These are phyloP conservation scores for Poeciliopsis infans DNA, from an alignment of 2,797 vertebrate genomes.

Conservation along the genomic window DNA sequence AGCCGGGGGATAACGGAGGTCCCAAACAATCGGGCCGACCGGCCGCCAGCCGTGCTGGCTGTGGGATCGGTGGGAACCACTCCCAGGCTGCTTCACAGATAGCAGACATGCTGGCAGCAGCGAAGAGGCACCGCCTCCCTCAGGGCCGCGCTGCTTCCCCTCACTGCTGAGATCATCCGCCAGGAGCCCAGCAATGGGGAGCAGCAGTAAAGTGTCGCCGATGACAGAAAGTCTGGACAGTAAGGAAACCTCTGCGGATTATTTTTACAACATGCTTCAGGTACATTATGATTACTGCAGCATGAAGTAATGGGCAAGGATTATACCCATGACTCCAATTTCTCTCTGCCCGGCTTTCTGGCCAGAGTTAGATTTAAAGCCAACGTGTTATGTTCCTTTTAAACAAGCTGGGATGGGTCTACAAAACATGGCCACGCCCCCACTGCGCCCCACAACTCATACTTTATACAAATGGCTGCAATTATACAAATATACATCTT, in stretches of 20 bases:
- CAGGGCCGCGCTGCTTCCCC: constrained; percentile 58
- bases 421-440: neutral
- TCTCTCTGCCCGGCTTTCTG: neutral
- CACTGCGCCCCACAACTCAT: neutral
- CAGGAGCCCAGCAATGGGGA: constrained; percentile 30
- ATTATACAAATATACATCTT: neutral
- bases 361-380: neutral
- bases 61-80: constrained; percentile 66
- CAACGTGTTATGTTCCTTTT: neutral
- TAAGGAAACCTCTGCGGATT: constrained; percentile 51
- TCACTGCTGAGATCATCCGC: constrained; percentile 65
- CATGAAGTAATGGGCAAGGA: neutral
- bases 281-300: neutral
- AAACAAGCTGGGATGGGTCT: neutral
- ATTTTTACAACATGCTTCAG: constrained; percentile 14
- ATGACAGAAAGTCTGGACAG: constrained; percentile 55
- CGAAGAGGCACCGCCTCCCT: constrained; percentile 59
- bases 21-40: constrained; percentile 55
- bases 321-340: neutral
- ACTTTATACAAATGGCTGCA: constrained; percentile 1
- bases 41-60: constrained; percentile 50
- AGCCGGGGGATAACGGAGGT: constrained; percentile 62
- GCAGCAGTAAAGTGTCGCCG: constrained; percentile 49
- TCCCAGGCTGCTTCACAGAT: constrained; percentile 56
- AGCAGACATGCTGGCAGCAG: constrained; percentile 75